Conservation (phyloP, 1,140 invertebrate species). For the Drosophila seguyi region DNA sequence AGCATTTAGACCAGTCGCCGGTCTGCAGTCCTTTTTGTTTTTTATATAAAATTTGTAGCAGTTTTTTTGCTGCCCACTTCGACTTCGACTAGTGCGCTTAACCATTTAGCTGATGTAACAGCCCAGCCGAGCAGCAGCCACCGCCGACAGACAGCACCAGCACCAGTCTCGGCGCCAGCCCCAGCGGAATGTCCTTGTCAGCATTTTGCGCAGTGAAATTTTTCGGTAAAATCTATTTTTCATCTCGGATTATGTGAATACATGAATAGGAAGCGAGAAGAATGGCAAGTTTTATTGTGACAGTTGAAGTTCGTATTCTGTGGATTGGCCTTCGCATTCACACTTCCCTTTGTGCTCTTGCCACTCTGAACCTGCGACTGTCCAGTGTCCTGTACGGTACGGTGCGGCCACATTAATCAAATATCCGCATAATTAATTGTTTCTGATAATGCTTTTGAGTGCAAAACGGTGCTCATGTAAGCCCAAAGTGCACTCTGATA, state of each 20-base stretch:
- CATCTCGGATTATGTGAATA: slow-evolving; percentile 82
- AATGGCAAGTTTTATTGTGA: slow-evolving; percentile 78
- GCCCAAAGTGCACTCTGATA: slow-evolving; percentile 14
- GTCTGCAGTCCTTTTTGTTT: slow-evolving; percentile 48
- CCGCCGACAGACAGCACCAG: slow-evolving; percentile 32
- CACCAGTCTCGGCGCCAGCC: slow-evolving; percentile 11
- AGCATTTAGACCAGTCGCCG: slow-evolving; percentile 67
- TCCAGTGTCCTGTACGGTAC: slow-evolving; percentile 6
- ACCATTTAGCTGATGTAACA: slow-evolving; percentile 83
- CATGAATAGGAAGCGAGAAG: slow-evolving; percentile 69
- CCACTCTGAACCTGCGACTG: slow-evolving; percentile 6
- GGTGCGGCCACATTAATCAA: slow-evolving; percentile 65
- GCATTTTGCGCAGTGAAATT: slow-evolving; percentile 81
- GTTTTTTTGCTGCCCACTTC: slow-evolving; percentile 41
- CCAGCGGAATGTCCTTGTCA: slow-evolving; percentile 72
- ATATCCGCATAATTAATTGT: slow-evolving; percentile 70
- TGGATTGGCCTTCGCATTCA: slow-evolving; percentile 9
- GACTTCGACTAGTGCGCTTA: slow-evolving; percentile 71
- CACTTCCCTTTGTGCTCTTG: slow-evolving; percentile 11
- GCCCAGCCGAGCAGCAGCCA: slow-evolving; percentile 46
- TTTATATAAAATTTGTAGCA: slow-evolving; percentile 69
- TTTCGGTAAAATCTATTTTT: slow-evolving; percentile 78
- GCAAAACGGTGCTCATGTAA: slow-evolving; percentile 30
- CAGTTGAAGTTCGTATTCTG: slow-evolving; percentile 65
- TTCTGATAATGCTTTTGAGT: slow-evolving; percentile 26